These are phyloP conservation scores for Platysternon megacephalum DNA, from an alignment of 2,113 vertebrate genomes.

Conservation along the genomic window DNA sequence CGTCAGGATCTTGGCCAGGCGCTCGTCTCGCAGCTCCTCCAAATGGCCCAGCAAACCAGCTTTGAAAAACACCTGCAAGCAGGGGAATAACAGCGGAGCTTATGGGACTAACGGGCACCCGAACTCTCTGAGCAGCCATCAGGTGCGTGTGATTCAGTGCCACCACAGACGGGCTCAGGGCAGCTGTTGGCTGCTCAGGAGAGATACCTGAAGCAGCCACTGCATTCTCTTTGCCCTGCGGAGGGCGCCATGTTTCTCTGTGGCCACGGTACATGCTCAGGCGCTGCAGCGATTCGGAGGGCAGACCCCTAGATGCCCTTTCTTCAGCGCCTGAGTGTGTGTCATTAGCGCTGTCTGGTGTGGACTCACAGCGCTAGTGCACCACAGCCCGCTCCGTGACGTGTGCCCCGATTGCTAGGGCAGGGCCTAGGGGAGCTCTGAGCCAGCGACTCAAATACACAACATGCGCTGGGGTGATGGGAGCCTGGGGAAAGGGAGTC, in stretches of 20 bases:
- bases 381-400: fast-evolving
- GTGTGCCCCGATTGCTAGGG: neutral
- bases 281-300: neutral
- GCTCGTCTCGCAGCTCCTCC: slow-evolving; percentile 92
- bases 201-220: neutral
- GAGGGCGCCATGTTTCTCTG: neutral
- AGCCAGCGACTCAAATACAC: neutral
- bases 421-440: neutral
- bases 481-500: neutral
- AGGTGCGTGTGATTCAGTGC: neutral
- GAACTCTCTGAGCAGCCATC: too few species aligned
- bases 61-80: slow-evolving; percentile 93
- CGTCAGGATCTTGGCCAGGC: slow-evolving; percentile 90
- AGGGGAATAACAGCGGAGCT: neutral
- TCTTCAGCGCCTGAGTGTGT: neutral
- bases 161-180: neutral
- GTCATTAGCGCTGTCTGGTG: neutral
- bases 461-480: neutral
- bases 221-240: neutral
- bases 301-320: neutral
- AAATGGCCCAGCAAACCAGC: slow-evolving; percentile 89
- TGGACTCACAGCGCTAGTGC: neutral
- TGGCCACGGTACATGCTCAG: fast-evolving
- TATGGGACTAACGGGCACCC: neutral
- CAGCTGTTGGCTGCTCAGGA: neutral